Evolutionary conservation across 1,140 invertebrate genomes (phyloP).

Genomic region (Aricia agestis): DNA sequence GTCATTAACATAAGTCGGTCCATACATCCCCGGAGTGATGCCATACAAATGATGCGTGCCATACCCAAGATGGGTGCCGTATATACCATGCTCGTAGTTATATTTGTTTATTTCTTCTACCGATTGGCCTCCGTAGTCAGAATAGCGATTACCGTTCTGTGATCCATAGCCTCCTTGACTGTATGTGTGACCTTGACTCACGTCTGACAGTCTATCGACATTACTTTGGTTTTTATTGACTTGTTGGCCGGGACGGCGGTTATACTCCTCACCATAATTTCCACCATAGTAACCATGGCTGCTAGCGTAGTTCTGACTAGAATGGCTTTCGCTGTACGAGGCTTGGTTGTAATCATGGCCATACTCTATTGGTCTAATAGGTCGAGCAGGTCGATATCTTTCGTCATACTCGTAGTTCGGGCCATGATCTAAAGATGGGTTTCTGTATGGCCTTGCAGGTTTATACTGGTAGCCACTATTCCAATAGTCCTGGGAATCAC

Average conservation of each 20-base stretch:
- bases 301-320: constrained; percentile 24
- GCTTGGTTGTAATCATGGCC: constrained; percentile 19
- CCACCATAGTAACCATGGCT: constrained; percentile 23
- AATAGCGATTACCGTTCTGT: constrained; percentile 18
- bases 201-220: neutral
- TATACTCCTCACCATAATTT: constrained; percentile 22
- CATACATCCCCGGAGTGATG: constrained; percentile 33
- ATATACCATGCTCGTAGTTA: constrained; percentile 14
- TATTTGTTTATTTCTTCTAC: neutral
- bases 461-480: constrained; percentile 31
- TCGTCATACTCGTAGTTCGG: constrained; percentile 26
- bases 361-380: constrained; percentile 25
- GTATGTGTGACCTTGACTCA: constrained; percentile 15
- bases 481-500: constrained; percentile 33
- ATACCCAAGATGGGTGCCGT: constrained; percentile 38
- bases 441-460: constrained; percentile 7
- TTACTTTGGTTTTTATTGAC: constrained; percentile 19
- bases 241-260: constrained; percentile 13
- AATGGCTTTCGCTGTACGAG: constrained; percentile 13
- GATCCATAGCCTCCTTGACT: constrained; percentile 13
- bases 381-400: constrained; percentile 25
- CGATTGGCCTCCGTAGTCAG: neutral
- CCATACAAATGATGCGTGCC: constrained; percentile 36
- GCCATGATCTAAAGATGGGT: constrained; percentile 11
- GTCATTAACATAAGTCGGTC: constrained; percentile 18